Evolutionary conservation across 2,888 invertebrate species (phyloP), one percentile per base, ranked within the genome.

Genomic region (Dynastes hyllus): DNA sequence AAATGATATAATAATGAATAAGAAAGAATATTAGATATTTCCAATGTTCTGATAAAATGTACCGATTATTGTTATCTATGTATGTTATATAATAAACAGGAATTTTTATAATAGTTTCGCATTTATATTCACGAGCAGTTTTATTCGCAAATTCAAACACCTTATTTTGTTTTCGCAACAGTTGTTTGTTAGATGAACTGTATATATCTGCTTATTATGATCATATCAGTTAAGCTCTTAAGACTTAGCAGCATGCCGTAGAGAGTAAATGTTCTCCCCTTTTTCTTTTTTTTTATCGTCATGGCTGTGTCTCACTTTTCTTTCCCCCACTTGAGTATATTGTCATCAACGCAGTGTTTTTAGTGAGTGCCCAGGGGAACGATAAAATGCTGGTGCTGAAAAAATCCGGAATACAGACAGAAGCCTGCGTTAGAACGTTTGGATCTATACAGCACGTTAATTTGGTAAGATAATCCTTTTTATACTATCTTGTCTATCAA

Each of bases 331-430:
- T 71, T 71, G 71, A 53, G 37, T 71, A 29, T 55, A 53, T 55
- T 55, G 13, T 75, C 73, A 67, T 67, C 69, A 77, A 69, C 45
- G 77, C 53, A 77, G 79, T 79, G 76, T 79, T 79, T 75, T 71
- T 76, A 78, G 78, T 78, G 78, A 78, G 61, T 66, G 78, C 70
- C 71, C 66, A 75, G 78, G 55, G 55, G 45, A 75, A 40, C 73
- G 73, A 61, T 75, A 75, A 83, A 82, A 86, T 86, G 86, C 82
- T 86, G 80, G 85, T 86, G 53, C 78, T 86, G 73, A 86, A 86
- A 81, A 86, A 86, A 80, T 84, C 84, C 66, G 85, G 85, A 75
- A 79, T 85, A 76, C 85, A 86, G 79, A 84, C 83, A 61, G 81
- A 82, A 55, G 80, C 82, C 61, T 83, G 84, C 77, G 84, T 84